A percentile compares a stretch with the other conserved stretches of the same genome.
Evolutionary conservation across 2,113 vertebrate species (phyloP).

Genomic region (Nibea coibor): DNA sequence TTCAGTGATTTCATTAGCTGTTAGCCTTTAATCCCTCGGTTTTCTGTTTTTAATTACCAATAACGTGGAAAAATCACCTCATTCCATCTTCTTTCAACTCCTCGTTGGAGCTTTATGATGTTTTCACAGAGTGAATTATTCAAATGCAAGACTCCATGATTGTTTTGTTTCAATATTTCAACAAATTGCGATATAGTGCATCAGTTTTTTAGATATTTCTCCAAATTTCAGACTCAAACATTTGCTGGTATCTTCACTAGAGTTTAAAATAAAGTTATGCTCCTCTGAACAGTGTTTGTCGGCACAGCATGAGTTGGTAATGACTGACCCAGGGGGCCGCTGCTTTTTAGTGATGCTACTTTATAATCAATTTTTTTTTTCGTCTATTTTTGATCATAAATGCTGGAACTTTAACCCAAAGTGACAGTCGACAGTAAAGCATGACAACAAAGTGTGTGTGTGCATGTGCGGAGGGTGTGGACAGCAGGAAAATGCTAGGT

Average conservation of each 20-base stretch:
- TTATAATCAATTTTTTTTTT: slow-evolving; percentile 6
- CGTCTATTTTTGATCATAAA: slow-evolving; percentile 8
- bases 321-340: not conserved
- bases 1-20: not conserved
- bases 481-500: slow-evolving; percentile 10
- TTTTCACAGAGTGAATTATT: slow-evolving; percentile 2
- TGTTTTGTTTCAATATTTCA: slow-evolving; percentile 7
- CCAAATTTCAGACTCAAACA: not conserved
- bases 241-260: not conserved
- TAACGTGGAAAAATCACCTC: not conserved
- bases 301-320: slow-evolving; percentile 1
- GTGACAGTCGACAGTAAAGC: not conserved
- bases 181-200: not conserved
- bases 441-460: not conserved
- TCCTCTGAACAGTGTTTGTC: not conserved
- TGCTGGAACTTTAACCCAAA: slow-evolving; percentile 7
- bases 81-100: not conserved
- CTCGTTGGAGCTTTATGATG: not conserved
- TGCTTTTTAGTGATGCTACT: slow-evolving; percentile 15
- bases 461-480: slow-evolving; percentile 26
- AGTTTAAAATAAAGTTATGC: not conserved
- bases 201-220: not conserved
- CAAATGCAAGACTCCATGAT: not conserved
- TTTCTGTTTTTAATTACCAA: not conserved
- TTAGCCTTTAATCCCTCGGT: not conserved